A percentile compares a stretch with the other conserved stretches of the same genome.
These are phyloP conservation scores for Leptodactylus fuscus DNA, from an alignment of 2,113 vertebrate species.

Conservation along the genomic window DNA sequence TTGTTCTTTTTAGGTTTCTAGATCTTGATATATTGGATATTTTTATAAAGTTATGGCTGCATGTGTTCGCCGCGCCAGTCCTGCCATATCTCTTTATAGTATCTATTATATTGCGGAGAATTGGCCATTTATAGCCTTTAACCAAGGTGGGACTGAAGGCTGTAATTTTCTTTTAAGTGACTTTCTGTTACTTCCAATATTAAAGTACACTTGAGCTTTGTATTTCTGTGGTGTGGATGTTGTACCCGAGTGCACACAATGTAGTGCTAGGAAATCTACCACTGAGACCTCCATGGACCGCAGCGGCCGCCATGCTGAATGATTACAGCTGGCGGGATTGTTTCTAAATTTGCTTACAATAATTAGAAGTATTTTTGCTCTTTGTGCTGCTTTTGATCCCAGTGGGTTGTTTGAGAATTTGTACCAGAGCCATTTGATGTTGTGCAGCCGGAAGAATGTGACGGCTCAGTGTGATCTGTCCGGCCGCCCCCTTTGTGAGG, in stretches of 20 bases:
- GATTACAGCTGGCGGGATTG: conserved; percentile 4
- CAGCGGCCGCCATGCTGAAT: neutral
- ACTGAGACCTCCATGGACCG: conserved; percentile 5
- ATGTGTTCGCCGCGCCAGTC: neutral
- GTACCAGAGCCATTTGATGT: conserved; percentile 32
- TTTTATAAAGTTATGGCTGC: neutral
- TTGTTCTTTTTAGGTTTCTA: too few species aligned
- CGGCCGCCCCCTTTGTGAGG: conserved; percentile 40
- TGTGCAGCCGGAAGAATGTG: conserved; percentile 44
- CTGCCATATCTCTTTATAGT: conserved; percentile 7
- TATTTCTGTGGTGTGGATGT: neutral
- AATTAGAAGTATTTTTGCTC: conserved; percentile 49
- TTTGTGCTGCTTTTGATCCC: conserved; percentile 33
- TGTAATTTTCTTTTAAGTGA: conserved; percentile 38
- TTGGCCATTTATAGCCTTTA: conserved; percentile 37
- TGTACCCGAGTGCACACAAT: conserved; percentile 20
- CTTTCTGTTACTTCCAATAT: conserved; percentile 14
- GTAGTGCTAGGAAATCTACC: conserved; percentile 6
- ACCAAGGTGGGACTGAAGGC: conserved; percentile 23
- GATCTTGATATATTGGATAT: neutral
- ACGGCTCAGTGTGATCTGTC: conserved; percentile 48
- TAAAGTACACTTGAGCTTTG: conserved; percentile 27
- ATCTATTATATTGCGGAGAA: neutral
- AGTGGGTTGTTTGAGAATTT: conserved; percentile 42
- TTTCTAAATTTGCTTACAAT: conserved; percentile 38